Evolutionary conservation across 2,113 vertebrate genomes (phyloP).

Genomic region (Macrotus californicus): DNA sequence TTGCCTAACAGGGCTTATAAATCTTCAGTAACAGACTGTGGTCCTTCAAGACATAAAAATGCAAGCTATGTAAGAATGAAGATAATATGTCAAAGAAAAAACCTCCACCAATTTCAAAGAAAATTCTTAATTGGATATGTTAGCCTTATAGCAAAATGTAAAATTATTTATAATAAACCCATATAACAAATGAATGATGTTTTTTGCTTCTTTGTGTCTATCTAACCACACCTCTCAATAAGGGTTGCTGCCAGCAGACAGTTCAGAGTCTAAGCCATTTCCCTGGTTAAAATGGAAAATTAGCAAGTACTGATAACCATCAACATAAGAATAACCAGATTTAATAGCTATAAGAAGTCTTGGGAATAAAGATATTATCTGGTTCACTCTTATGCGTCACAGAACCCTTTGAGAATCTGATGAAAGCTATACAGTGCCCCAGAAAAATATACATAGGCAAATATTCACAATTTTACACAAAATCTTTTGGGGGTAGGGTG

Average conservation of each 20-base stretch:
- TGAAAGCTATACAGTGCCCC: not conserved
- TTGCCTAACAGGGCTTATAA: not conserved
- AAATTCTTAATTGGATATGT: not conserved
- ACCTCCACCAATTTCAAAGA: not conserved
- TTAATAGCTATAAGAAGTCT: not conserved
- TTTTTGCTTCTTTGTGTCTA: not conserved
- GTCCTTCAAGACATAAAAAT: conserved; percentile 10
- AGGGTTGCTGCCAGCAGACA: not conserved
- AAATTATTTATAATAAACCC: not conserved
- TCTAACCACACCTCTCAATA: not conserved
- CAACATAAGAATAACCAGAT: not conserved
- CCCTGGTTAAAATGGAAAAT: not conserved
- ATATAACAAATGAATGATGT: not conserved
- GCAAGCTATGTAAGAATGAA: not conserved
- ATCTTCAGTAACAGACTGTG: not conserved
- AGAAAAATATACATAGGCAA: not conserved
- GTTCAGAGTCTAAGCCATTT: not conserved
- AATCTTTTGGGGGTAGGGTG: not conserved
- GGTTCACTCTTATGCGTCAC: not conserved
- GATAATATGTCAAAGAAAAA: not conserved
- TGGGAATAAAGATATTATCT: not conserved
- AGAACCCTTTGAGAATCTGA: not conserved
- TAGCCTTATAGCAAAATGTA: not conserved
- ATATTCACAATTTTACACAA: not conserved
- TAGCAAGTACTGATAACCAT: not conserved